Evolutionary conservation across 2,113 vertebrate species (phyloP).

Genomic region (Sturnus vulgaris): DNA sequence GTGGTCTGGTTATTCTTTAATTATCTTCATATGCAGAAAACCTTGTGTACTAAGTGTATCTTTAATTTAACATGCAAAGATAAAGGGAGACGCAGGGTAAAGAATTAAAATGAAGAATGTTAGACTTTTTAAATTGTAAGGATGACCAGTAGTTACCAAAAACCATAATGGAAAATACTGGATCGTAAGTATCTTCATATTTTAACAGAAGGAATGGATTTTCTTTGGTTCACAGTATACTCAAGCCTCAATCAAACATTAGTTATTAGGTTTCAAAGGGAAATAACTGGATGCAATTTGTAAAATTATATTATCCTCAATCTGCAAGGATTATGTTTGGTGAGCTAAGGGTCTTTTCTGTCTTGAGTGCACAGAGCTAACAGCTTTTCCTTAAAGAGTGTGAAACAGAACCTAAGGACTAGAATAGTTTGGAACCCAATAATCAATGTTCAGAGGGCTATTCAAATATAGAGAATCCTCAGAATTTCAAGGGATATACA

Average conservation of each 20-base stretch:
- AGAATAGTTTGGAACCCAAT: not conserved
- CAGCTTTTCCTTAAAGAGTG: not conserved
- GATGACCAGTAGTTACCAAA: not conserved
- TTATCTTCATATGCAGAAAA: not conserved
- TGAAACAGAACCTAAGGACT: not conserved
- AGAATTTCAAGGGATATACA: not conserved
- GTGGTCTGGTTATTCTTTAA: not conserved
- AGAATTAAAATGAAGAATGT: not conserved
- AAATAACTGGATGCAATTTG: not conserved
- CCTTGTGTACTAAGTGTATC: not conserved
- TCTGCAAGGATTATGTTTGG: not conserved
- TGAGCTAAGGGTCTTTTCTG: not conserved
- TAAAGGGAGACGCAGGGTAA: not conserved
- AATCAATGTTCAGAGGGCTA: rapidly evolving
- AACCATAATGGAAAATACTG: not conserved
- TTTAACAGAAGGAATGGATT: not conserved
- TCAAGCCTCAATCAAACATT: not conserved
- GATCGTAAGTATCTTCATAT: not conserved
- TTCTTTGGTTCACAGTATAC: not conserved
- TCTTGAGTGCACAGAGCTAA: not conserved
- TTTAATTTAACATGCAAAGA: not conserved
- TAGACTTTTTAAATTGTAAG: not conserved
- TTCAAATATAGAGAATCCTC: not conserved
- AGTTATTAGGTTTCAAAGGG: not conserved
- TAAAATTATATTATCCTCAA: not conserved